Percentiles rank a stretch among this genome's conserved stretches.
Evolutionary conservation across 2,888 invertebrate genomes (phyloP).

Genomic region (Caenorhabditis macrosperma): DNA sequence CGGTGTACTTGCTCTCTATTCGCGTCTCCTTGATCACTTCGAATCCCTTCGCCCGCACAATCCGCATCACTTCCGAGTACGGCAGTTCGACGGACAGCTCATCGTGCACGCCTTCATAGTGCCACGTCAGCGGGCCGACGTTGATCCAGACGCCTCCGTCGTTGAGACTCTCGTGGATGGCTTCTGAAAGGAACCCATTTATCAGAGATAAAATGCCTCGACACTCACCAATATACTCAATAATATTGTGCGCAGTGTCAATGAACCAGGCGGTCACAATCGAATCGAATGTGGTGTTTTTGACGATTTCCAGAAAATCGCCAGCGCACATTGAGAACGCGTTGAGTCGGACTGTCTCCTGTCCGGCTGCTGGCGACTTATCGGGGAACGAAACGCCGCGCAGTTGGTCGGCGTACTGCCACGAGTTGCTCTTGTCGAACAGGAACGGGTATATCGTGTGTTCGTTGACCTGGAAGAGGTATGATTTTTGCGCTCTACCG

Average conservation of each 20-base stretch:
- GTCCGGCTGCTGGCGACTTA: slow-evolving; percentile 85
- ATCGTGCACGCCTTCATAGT: slow-evolving; percentile 80
- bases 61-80: slow-evolving; percentile 57
- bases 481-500: not conserved
- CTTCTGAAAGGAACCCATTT: slow-evolving; percentile 35
- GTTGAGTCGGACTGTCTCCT: slow-evolving; percentile 19
- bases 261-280: slow-evolving; percentile 98
- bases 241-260: slow-evolving; percentile 96
- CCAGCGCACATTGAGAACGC: slow-evolving; percentile 96
- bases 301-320: slow-evolving; percentile 91
- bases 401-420: slow-evolving; percentile 88
- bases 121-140: slow-evolving; percentile 88
- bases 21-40: slow-evolving; percentile 43
- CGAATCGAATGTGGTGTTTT: slow-evolving; percentile 88
- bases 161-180: slow-evolving; percentile 90
- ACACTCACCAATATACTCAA: slow-evolving; percentile 88
- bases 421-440: slow-evolving; percentile 93
- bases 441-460: slow-evolving; percentile 94
- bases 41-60: slow-evolving; percentile 54
- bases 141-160: slow-evolving; percentile 85
- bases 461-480: slow-evolving; percentile 84
- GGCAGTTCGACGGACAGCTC: slow-evolving; percentile 65
- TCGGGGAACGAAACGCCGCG: slow-evolving; percentile 90
- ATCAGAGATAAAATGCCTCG: not conserved
- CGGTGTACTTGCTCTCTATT: slow-evolving; percentile 61